Percentiles rank a stretch among this genome's conserved stretches.
Conservation (phyloP, 2,797 vertebrate genomes). For the Diplodus puntazzo region DNA sequence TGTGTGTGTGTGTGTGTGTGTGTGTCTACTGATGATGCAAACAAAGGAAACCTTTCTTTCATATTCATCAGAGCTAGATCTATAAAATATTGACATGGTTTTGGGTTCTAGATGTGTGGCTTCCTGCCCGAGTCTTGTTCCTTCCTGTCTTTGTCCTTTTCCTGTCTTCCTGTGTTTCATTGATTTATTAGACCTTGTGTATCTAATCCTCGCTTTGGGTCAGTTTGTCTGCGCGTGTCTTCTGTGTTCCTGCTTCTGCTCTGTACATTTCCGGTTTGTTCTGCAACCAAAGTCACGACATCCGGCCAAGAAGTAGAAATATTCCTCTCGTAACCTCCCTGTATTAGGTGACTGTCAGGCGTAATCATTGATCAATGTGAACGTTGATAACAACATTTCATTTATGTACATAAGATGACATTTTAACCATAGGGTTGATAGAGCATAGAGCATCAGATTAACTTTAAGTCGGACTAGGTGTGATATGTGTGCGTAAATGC, state of each 20-base stretch:
- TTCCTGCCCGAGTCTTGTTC: too few relatives aligned
- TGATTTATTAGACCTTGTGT: too few relatives aligned
- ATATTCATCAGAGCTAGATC: conserved; percentile 6
- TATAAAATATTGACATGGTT: background rate
- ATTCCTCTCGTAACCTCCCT: background rate
- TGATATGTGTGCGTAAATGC: background rate
- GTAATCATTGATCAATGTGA: background rate
- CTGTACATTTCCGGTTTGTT: too few relatives aligned
- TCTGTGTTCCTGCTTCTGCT: too few relatives aligned
- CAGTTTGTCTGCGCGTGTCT: too few relatives aligned
- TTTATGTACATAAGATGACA: background rate
- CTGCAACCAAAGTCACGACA: too few relatives aligned
- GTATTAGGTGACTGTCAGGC: background rate
- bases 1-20: background rate
- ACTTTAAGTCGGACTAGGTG: background rate
- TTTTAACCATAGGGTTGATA: background rate
- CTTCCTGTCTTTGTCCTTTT: too few relatives aligned
- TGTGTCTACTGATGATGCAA: conserved; percentile 30
- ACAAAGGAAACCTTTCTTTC: conserved; percentile 26
- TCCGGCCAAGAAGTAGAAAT: too few relatives aligned
- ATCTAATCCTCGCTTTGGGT: too few relatives aligned
- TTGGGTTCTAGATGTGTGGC: too few relatives aligned
- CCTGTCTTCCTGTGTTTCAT: too few relatives aligned
- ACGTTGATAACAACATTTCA: background rate
- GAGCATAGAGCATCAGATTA: background rate